These are phyloP conservation scores for Mythimna impura DNA, from an alignment of 2,888 invertebrate species.

Conservation along the genomic window DNA sequence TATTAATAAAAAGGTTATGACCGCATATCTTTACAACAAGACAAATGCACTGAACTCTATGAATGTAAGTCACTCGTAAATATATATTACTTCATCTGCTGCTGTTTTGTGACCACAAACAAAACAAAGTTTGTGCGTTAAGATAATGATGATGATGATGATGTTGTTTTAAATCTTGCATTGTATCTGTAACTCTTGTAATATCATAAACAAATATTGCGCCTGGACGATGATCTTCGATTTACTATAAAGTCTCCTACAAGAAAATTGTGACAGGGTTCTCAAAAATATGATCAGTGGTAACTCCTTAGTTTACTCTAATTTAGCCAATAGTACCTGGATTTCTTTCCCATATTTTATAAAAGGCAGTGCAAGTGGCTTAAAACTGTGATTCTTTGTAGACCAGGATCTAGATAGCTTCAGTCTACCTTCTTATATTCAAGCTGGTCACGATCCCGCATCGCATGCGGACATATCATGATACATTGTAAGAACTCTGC, in stretches of 20 bases:
- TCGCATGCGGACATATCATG: constrained; percentile 20
- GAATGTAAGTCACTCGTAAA: background rate
- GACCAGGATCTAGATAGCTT: too few relatives aligned
- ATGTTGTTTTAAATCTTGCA: background rate
- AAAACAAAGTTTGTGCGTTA: background rate
- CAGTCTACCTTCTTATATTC: background rate
- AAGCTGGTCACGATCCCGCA: constrained; percentile 4
- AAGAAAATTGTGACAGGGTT: background rate
- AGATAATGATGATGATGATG: background rate
- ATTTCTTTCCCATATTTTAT: too few relatives aligned
- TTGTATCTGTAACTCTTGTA: background rate
- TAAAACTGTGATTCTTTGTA: too few relatives aligned
- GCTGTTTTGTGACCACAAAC: background rate
- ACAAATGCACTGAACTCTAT: background rate
- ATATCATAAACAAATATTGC: background rate
- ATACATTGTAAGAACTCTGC: constrained; percentile 28
- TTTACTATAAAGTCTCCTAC: background rate
- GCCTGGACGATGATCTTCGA: background rate
- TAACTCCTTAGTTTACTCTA: too few relatives aligned
- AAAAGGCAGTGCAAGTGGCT: too few relatives aligned
- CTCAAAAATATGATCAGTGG: background rate
- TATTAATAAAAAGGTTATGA: constrained; percentile 11
- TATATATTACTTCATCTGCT: background rate
- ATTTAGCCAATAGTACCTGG: too few relatives aligned
- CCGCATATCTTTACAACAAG: background rate